Conservation (phyloP, 2,113 vertebrate species). For the Hippocampus guttulatus region DNA sequence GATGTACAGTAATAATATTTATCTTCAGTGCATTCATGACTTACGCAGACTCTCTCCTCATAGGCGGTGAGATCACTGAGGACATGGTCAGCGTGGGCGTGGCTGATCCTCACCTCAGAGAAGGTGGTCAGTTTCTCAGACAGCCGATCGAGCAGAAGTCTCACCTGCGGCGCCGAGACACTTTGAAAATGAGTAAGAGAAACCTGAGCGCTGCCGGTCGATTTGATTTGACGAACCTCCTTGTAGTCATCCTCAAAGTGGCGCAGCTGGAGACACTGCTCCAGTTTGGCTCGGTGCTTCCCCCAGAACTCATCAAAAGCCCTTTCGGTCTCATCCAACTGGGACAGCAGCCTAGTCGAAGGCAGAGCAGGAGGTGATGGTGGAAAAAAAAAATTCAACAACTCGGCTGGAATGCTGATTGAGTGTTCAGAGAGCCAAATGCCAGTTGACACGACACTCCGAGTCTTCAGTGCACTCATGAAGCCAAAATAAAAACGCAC, state of each 20-base stretch:
- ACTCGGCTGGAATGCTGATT: background rate
- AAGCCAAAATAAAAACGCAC: background rate
- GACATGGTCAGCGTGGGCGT: constrained; percentile 83
- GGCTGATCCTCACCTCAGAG: constrained; percentile 87
- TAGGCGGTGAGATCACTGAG: constrained; percentile 80
- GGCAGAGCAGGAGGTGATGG: background rate
- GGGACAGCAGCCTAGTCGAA: constrained; percentile 80
- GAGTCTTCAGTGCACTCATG: background rate
- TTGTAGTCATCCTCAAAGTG: constrained; percentile 90
- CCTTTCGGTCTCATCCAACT: constrained; percentile 86
- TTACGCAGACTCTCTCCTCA: constrained; percentile 83
- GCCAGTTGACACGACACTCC: background rate
- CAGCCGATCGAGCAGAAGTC: constrained; percentile 76
- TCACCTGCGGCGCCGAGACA: constrained; percentile 73
- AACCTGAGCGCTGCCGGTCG: background rate
- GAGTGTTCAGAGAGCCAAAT: constrained; percentile 7
- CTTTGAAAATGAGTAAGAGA: background rate
- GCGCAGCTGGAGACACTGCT: constrained; percentile 88
- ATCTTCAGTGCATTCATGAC: constrained; percentile 24
- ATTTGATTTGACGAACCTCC: constrained; percentile 77
- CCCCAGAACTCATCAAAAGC: constrained; percentile 97
- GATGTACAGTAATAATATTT: too few species aligned
- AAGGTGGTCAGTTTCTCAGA: constrained; percentile 80
- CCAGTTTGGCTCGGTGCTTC: constrained; percentile 88
- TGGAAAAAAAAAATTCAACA: background rate